Conservation (phyloP, 1,140 invertebrate species). For the Drosophila punjabiensis region DNA sequence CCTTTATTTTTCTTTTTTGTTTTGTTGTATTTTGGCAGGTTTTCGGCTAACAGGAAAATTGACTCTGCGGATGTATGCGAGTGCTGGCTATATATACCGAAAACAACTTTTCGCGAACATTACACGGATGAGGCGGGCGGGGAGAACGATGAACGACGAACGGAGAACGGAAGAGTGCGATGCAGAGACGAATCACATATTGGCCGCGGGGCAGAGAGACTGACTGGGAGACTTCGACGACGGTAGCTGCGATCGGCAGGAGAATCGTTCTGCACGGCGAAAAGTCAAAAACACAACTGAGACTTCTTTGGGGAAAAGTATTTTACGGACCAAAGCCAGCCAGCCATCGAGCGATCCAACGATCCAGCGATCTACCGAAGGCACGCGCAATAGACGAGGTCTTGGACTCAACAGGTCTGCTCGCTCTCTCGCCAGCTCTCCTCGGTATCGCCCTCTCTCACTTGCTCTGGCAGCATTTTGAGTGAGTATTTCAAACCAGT, state of each 20-base stretch:
- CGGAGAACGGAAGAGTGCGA: constrained; percentile 21
- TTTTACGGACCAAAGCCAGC: constrained; percentile 63
- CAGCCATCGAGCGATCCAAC: constrained; percentile 13
- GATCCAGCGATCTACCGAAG: constrained; percentile 45
- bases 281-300: constrained; percentile 82
- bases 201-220: constrained; percentile 24
- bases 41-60: constrained; percentile 80
- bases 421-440: constrained; percentile 14
- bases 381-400: constrained; percentile 80
- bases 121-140: constrained; percentile 23
- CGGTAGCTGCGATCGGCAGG: constrained; percentile 16
- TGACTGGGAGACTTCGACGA: neutral
- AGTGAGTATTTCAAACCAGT: constrained; percentile 78
- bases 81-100: constrained; percentile 56
- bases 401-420: constrained; percentile 44
- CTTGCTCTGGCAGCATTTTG: constrained; percentile 52
- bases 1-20: neutral
- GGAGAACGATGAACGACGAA: neutral
- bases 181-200: constrained; percentile 25
- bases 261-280: constrained; percentile 80
- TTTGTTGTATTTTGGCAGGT: constrained; percentile 66
- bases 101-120: constrained; percentile 76
- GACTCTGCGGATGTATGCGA: constrained; percentile 48
- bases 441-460: constrained; percentile 52
- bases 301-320: constrained; percentile 80